Evolutionary conservation across 2,888 invertebrate species (phyloP).

Genomic region (Tachina fera): DNA sequence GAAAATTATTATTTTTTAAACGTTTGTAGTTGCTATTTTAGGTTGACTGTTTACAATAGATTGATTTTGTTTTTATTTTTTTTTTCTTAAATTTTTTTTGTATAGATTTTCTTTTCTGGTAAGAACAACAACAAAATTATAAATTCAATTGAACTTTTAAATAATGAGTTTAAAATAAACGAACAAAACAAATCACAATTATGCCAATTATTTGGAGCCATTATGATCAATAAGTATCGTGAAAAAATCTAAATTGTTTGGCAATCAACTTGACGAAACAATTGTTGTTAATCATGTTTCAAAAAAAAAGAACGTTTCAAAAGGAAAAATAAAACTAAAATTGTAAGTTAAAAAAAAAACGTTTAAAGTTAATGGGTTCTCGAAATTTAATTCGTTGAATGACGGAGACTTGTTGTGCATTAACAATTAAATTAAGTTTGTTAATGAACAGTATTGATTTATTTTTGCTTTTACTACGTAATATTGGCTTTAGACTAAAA

Average conservation of each 20-base stretch:
- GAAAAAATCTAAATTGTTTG: constrained; percentile 83
- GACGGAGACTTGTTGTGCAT: constrained; percentile 17
- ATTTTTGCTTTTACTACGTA: neutral
- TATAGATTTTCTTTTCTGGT: constrained; percentile 56
- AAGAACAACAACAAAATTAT: constrained; percentile 73
- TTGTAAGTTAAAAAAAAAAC: constrained; percentile 20
- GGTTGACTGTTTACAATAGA: constrained; percentile 77
- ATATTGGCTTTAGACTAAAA: constrained; percentile 25
- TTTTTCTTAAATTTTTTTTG: constrained; percentile 65
- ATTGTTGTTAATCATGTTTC: constrained; percentile 72
- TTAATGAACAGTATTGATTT: constrained; percentile 46
- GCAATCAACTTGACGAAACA: constrained; percentile 83
- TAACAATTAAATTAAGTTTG: constrained; percentile 18
- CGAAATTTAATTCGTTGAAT: constrained; percentile 12
- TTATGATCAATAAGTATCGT: constrained; percentile 84
- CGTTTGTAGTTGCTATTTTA: constrained; percentile 66
- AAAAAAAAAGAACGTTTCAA: constrained; percentile 26
- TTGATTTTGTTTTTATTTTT: constrained; percentile 74
- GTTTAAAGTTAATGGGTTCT: constrained; percentile 16
- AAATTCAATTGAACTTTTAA: constrained; percentile 67
- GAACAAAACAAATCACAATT: constrained; percentile 72
- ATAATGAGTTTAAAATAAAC: constrained; percentile 58
- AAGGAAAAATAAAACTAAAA: constrained; percentile 21
- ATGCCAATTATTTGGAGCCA: constrained; percentile 83
- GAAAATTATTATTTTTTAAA: neutral